These are phyloP conservation scores for Zhuqinia jingwanae DNA, from an alignment of 2,888 invertebrate genomes.

Conservation along the genomic window DNA sequence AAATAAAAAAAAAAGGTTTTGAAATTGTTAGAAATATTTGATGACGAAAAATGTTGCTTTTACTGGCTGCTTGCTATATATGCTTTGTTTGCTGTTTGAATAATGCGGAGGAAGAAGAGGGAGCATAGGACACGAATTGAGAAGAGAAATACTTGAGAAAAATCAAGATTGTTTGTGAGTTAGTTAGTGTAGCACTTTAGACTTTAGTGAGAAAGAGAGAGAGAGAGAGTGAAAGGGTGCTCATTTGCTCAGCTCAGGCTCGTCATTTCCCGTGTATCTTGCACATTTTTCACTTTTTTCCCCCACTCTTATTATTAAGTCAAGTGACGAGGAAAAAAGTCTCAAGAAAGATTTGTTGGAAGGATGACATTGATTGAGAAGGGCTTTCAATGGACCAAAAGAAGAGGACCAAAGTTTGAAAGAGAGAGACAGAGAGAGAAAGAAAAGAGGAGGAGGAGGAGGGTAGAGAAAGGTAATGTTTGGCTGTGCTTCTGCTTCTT, in stretches of 20 bases:
- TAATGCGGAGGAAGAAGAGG: not conserved
- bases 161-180: not conserved
- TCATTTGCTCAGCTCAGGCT: constrained; percentile 9
- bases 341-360: too few relatives aligned
- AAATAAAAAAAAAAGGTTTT: constrained; percentile 12
- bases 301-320: too few relatives aligned
- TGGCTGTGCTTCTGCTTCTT: not conserved
- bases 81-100: not conserved
- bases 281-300: too few relatives aligned
- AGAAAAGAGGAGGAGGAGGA: not conserved
- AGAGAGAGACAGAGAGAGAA: not conserved
- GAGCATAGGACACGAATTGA: not conserved
- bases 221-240: constrained; percentile 4
- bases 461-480: not conserved
- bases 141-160: not conserved
- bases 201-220: constrained; percentile 29
- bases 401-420: too few relatives aligned
- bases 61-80: constrained; percentile 18
- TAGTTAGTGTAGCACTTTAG: constrained; percentile 14
- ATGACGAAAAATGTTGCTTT: constrained; percentile 63
- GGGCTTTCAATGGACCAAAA: too few relatives aligned
- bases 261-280: not conserved
- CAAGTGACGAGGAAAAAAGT: too few relatives aligned
- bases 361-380: too few relatives aligned
- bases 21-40: constrained; percentile 59